These are phyloP conservation scores for Manacus vitellinus DNA, from an alignment of 2,113 vertebrate species.

Conservation along the genomic window DNA sequence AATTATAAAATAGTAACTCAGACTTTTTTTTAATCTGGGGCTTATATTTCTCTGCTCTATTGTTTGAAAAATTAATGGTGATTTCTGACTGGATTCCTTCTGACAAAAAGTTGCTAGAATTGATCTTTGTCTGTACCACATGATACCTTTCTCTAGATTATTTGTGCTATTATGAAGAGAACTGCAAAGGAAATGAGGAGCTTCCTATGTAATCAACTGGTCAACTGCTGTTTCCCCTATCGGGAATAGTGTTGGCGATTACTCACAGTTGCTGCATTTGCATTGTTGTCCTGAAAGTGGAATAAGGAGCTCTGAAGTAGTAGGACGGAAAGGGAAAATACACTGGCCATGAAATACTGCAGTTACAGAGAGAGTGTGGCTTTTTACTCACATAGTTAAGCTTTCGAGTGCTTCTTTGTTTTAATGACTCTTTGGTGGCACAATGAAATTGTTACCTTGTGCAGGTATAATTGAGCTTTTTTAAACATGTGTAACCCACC, in stretches of 20 bases:
- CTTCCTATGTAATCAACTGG: constrained; percentile 63
- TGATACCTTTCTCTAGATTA: not conserved
- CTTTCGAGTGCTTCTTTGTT: not conserved
- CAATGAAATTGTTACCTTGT: not conserved
- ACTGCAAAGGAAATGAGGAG: constrained; percentile 56
- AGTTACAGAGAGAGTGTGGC: not conserved
- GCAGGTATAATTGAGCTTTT: not conserved
- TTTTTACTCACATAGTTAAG: not conserved
- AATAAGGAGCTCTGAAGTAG: not conserved
- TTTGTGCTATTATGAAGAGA: constrained; percentile 25
- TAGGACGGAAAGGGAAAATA: not conserved
- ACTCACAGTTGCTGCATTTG: not conserved
- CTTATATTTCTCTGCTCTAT: not conserved
- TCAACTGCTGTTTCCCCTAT: constrained; percentile 34
- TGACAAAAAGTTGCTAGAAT: not conserved
- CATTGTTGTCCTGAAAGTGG: not conserved
- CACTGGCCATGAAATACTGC: not conserved
- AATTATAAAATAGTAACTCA: not conserved
- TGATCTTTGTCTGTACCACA: not conserved
- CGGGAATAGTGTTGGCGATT: not conserved
- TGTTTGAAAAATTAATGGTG: not conserved
- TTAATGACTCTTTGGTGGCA: not conserved
- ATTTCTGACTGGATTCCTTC: not conserved
- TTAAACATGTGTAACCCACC: not conserved
- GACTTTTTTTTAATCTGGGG: not conserved